A percentile compares a stretch with the other conserved stretches of the same genome.
These are phyloP conservation scores for Psix sp. DNA, from an alignment of 1,140 invertebrate genomes.

Conservation along the genomic window DNA sequence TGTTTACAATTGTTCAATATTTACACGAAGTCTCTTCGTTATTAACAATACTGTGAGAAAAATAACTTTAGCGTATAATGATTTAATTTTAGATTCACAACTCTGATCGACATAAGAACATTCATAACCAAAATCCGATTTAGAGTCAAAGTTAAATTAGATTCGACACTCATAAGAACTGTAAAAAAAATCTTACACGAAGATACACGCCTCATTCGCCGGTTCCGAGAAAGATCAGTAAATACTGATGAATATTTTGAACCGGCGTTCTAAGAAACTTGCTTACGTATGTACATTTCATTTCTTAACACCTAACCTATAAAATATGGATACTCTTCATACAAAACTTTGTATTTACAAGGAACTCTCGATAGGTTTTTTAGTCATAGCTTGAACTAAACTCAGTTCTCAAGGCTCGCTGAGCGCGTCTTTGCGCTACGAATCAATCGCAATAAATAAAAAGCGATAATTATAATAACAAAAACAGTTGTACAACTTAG, in stretches of 20 bases:
- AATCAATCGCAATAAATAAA: background rate
- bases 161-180: no score
- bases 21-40: slow-evolving; percentile 9
- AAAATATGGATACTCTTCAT: slow-evolving; percentile 2
- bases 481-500: slow-evolving; percentile 12
- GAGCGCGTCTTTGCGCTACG: no score
- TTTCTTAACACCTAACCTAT: slow-evolving; percentile 2
- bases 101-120: background rate
- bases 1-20: slow-evolving; percentile 11
- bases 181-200: no score
- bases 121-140: no score
- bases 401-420: no score
- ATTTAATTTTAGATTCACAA: background rate
- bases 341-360: slow-evolving; percentile 11
- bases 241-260: background rate
- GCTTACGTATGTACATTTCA: background rate
- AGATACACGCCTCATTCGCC: no score
- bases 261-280: background rate
- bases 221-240: background rate
- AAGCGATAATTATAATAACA: slow-evolving; percentile 1
- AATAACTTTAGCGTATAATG: slow-evolving; percentile 5
- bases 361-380: slow-evolving; percentile 1
- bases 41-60: slow-evolving; percentile 24
- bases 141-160: no score
- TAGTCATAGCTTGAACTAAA: background rate